Conservation (phyloP, 1,140 invertebrate genomes). For the Aphelenchoides avenae region DNA sequence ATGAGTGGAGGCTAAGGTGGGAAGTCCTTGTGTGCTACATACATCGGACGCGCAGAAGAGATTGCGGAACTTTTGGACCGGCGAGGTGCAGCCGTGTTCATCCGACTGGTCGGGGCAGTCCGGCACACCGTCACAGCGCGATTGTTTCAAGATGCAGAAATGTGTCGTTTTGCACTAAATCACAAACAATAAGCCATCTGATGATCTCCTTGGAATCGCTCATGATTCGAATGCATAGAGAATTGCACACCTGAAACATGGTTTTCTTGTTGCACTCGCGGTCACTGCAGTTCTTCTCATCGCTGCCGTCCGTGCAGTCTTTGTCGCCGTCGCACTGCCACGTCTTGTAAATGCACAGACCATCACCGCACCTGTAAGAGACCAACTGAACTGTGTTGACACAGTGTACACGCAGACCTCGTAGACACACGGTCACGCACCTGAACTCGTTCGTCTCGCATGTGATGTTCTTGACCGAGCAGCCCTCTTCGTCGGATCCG, state of each 20-base stretch:
- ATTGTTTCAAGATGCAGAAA: slow-evolving; percentile 76
- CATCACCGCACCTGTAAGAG: slow-evolving; percentile 20
- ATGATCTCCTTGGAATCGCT: background rate
- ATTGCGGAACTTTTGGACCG: background rate
- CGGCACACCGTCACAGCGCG: slow-evolving; percentile 73
- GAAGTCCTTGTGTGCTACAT: too few relatives aligned
- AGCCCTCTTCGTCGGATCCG: slow-evolving; percentile 49
- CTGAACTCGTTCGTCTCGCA: slow-evolving; percentile 29
- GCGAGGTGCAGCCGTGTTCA: slow-evolving; percentile 31
- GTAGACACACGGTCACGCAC: background rate
- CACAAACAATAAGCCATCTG: background rate
- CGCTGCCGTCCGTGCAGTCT: slow-evolving; percentile 73
- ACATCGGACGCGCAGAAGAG: slow-evolving; percentile 1
- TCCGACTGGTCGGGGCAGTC: slow-evolving; percentile 43
- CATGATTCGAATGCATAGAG: background rate
- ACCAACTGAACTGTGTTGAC: slow-evolving; percentile 3
- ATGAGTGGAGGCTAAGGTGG: too few relatives aligned
- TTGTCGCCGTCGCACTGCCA: slow-evolving; percentile 68
- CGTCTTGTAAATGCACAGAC: slow-evolving; percentile 60
- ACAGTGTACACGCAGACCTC: background rate
- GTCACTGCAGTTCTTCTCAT: slow-evolving; percentile 67
- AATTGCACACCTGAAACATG: slow-evolving; percentile 28
- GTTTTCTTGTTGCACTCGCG: slow-evolving; percentile 14
- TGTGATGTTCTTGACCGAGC: slow-evolving; percentile 30
- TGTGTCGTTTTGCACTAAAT: slow-evolving; percentile 66